phyloP scores from a whole-genome alignment of 2,888 invertebrate genomes.

The Pseudanteris insignis region DNA sequence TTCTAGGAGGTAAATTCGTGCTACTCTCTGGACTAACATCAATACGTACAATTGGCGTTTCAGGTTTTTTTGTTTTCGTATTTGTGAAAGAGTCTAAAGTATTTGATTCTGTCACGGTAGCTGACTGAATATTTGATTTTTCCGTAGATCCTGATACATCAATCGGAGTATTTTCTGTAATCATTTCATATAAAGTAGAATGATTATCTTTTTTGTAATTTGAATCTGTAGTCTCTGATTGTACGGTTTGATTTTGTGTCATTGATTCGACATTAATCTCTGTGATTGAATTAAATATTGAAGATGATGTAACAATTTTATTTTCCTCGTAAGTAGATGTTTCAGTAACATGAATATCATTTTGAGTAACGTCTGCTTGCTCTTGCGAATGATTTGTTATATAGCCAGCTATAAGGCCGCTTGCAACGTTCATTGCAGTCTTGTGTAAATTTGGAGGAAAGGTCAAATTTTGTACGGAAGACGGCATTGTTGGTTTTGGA shows the following conservation, averaged over 20 bases:
- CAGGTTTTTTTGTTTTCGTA: conserved; percentile 42
- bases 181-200: conserved; percentile 11
- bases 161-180: conserved; percentile 14
- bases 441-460: conserved; percentile 24
- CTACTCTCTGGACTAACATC: conserved; percentile 44
- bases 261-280: neutral
- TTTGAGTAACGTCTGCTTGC: conserved; percentile 4
- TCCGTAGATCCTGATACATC: conserved; percentile 5
- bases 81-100: conserved; percentile 4
- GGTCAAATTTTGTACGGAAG: conserved; percentile 32
- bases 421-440: conserved; percentile 48
- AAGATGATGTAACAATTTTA: neutral
- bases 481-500: conserved; percentile 26
- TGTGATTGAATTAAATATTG: neutral
- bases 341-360: conserved; percentile 3
- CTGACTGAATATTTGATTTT: conserved; percentile 6
- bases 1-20: conserved; percentile 39
- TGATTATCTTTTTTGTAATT: conserved; percentile 10
- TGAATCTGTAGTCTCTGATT: neutral
- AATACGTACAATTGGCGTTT: conserved; percentile 43
- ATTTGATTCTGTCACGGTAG: conserved; percentile 15
- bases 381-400: conserved; percentile 32
- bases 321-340: neutral
- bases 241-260: conserved; percentile 9
- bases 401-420: conserved; percentile 58